Evolutionary conservation across 23 tunicate genomes (phyloP).

Genomic region (Trididemnum clinides): DNA sequence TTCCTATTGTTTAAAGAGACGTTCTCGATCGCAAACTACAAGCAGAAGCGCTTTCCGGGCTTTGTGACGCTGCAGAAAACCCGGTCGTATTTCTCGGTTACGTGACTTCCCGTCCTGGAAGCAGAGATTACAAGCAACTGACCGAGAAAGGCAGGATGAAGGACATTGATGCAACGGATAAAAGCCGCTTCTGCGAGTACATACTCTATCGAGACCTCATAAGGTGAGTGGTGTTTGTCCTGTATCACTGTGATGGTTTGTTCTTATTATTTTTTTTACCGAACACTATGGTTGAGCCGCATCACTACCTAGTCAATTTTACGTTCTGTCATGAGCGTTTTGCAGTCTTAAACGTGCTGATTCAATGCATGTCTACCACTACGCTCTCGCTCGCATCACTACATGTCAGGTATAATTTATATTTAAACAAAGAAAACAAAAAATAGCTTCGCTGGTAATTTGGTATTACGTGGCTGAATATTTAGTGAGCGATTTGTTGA

Average conservation of each 20-base stretch:
- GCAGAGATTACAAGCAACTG: slow-evolving; percentile 61
- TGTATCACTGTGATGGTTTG: neutral
- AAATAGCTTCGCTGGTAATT: no score
- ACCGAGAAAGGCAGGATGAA: slow-evolving; percentile 31
- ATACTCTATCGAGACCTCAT: slow-evolving; percentile 61
- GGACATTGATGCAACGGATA: slow-evolving; percentile 66
- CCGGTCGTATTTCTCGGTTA: slow-evolving; percentile 74
- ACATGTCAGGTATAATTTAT: no score
- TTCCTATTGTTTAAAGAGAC: slow-evolving; percentile 21
- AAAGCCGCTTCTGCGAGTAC: slow-evolving; percentile 61
- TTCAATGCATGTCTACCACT: no score
- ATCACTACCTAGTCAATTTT: neutral
- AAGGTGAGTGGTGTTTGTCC: no score
- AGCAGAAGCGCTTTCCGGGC: slow-evolving; percentile 41
- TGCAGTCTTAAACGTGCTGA: no score
- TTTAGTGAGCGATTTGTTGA: no score
- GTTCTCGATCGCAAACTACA: slow-evolving; percentile 59
- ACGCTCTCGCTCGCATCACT: no score
- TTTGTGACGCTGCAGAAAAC: slow-evolving; percentile 24
- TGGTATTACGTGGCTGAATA: no score
- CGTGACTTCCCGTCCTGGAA: slow-evolving; percentile 64
- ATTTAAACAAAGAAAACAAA: no score
- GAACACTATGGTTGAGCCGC: neutral
- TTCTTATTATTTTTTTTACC: neutral
- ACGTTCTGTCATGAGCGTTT: neutral